phyloP scores from a whole-genome alignment of 2,113 vertebrate genomes.

The Proteles cristata region DNA sequence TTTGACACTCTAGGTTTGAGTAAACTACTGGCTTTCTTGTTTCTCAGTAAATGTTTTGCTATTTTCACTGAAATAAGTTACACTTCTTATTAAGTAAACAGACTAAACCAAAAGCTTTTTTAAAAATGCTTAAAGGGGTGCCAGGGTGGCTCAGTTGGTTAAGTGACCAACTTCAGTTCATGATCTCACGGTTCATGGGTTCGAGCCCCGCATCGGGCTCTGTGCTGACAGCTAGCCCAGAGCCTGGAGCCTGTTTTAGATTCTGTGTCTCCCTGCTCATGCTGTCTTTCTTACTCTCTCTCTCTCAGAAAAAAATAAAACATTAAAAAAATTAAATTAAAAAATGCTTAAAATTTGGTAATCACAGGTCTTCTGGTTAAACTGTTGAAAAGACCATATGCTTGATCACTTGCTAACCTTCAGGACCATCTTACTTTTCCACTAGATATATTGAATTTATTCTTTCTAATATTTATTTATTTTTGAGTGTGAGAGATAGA shows the following conservation, averaged over 20 bases:
- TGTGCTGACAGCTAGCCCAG: no score
- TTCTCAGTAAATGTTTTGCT: background rate
- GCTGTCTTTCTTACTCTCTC: no score
- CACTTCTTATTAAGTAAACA: background rate
- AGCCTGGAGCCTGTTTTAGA: no score
- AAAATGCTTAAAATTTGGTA: background rate
- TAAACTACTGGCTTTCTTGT: background rate
- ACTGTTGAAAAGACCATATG: background rate
- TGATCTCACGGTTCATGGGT: no score
- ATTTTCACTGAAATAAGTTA: background rate
- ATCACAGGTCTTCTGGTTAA: background rate
- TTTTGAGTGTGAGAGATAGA: no score
- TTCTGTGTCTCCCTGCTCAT: no score
- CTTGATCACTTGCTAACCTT: background rate
- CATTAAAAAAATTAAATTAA: no score
- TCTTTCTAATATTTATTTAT: no score
- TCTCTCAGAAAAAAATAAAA: no score
- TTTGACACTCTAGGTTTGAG: background rate
- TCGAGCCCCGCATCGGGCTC: no score
- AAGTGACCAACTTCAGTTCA: no score
- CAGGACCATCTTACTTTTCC: background rate
- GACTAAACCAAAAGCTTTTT: background rate
- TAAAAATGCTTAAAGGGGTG: background rate
- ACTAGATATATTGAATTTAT: background rate
- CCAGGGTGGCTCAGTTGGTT: no score